Conservation (phyloP, 2,888 invertebrate genomes). For the Rhogogaster chlorosoma region DNA sequence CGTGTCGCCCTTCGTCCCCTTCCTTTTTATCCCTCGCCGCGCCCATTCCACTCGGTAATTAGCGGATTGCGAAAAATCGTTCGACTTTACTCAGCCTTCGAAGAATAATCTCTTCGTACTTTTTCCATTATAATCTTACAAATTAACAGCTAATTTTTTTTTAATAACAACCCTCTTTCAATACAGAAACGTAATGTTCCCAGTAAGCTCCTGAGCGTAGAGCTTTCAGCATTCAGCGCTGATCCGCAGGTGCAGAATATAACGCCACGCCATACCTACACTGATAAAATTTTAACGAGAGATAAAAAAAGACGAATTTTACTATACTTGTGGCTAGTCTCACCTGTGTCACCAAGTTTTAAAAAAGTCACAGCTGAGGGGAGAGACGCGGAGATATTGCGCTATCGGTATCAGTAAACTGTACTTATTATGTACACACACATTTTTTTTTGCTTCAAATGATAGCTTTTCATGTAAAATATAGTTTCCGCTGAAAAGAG, state of each 20-base stretch:
- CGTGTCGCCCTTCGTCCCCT: background rate
- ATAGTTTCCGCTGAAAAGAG: no score
- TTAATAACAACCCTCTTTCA: background rate
- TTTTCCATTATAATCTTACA: background rate
- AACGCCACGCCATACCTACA: background rate
- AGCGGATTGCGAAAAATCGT: background rate
- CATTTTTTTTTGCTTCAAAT: no score
- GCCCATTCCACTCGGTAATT: background rate
- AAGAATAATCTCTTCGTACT: background rate
- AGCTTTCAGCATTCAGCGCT: background rate
- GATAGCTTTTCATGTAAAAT: no score
- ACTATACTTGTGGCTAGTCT: background rate
- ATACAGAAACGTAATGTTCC: background rate
- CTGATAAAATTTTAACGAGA: conserved; percentile 35
- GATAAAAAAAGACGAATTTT: background rate
- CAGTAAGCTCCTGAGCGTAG: background rate
- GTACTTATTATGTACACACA: no score
- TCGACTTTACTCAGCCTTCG: background rate
- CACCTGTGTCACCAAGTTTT: conserved; percentile 11
- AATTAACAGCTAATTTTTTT: background rate
- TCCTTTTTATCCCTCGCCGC: background rate
- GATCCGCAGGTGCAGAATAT: conserved; percentile 11
- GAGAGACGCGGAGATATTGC: background rate
- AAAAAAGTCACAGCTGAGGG: background rate
- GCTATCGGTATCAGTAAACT: background rate